These are phyloP conservation scores for Philypnodon macrostomus DNA, from an alignment of 2,797 vertebrate genomes.

Conservation along the genomic window DNA sequence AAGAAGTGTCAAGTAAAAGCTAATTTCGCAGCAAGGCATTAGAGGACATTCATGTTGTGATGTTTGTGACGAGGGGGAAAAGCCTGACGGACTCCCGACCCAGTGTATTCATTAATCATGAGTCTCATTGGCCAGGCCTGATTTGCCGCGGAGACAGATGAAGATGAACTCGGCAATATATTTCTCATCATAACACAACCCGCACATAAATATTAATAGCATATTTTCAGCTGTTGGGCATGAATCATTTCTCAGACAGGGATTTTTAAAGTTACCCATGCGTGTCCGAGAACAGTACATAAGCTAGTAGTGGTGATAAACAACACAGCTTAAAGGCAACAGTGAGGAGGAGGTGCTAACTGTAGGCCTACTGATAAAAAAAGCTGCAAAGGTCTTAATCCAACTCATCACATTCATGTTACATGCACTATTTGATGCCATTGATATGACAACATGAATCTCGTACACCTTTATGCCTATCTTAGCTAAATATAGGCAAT, in stretches of 20 bases:
- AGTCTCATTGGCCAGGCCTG: conserved; percentile 72
- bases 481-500: too few relatives aligned
- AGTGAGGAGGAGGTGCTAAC: conserved; percentile 39
- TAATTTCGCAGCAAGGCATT: conserved; percentile 44
- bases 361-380: conserved; percentile 10
- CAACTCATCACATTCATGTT: conserved; percentile 25
- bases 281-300: conserved; percentile 69
- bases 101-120: conserved; percentile 69
- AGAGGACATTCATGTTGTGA: conserved; percentile 65
- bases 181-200: conserved; percentile 81
- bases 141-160: conserved; percentile 76
- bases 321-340: conserved; percentile 66
- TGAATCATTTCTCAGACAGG: conserved; percentile 78
- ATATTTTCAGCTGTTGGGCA: conserved; percentile 79
- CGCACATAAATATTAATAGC: conserved; percentile 81
- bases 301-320: conserved; percentile 72
- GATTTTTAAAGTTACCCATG: conserved; percentile 71
- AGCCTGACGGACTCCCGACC: conserved; percentile 71
- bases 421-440: conserved; percentile 17
- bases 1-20: conserved; percentile 37
- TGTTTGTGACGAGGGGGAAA: conserved; percentile 69
- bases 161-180: conserved; percentile 80
- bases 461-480: too few relatives aligned
- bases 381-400: conserved; percentile 49
- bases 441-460: conserved; percentile 1